Evolutionary conservation across 1,140 invertebrate species (phyloP), one percentile per base, ranked within the genome.

Genomic region (Scaptodrosophila lebanonensis): DNA sequence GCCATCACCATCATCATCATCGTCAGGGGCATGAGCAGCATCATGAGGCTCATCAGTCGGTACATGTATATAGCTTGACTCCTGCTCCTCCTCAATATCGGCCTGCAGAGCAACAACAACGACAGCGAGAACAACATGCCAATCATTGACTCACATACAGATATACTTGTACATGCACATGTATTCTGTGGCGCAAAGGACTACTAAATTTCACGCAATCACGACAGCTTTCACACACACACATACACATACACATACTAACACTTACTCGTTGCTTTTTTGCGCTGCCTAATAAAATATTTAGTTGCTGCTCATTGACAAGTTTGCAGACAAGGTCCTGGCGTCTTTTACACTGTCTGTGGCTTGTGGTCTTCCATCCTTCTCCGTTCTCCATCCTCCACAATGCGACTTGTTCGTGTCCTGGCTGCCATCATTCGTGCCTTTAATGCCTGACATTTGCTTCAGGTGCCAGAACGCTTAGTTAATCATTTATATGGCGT

Each of bases 251-350:
- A 42, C 43, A 25, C 22, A 25, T 25, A 25, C 3, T 4, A 27
- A 35, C 40, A 18, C 30, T 20, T 25, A 33, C 33, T 22, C 17
- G 15, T 32, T 47, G 13, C 16, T 42, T 50, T 27, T 71, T 57
- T 58, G 52, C 43, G 72, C 62, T 71, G 82, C 59, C 82, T 84
- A 84, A 84, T 84, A 84, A 84, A 84, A 84, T 84, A 84, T 84
- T 84, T 84, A 84, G 79, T 75, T 84, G 82, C 39, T 58, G 61
- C 70, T 84, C 73, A 84, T 84, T 84, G 82, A 84, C 69, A 84
- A 79, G 75, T 79, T 79, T 69, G 57, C 75, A 79, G 75, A 82
- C 75, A 84, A 70, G 79, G 58, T 69, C 50, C 76, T 57, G 22
- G 39, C 17, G 7, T 2, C 45, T 32, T 20, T 22, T 17, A 9